A percentile compares a stretch with the other conserved stretches of the same genome.
These are phyloP conservation scores for Sterna hirundo DNA, from an alignment of 2,113 vertebrate genomes.

Conservation along the genomic window DNA sequence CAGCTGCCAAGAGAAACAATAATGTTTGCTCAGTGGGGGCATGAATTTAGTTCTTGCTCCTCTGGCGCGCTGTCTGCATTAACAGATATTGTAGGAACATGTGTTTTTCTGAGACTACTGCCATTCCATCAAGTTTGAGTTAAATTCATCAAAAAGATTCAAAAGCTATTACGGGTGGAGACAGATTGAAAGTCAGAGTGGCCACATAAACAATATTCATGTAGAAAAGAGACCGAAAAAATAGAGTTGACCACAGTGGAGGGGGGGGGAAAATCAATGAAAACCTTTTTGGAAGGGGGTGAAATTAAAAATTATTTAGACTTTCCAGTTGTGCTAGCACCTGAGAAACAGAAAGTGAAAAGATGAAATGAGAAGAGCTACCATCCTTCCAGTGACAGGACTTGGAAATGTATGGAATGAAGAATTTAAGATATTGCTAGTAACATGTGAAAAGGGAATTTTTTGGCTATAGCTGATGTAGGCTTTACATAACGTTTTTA, in stretches of 20 bases:
- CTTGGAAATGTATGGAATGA: background rate
- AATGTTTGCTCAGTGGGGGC: background rate
- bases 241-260: background rate
- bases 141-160: background rate
- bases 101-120: background rate
- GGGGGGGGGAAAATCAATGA: background rate
- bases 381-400: background rate
- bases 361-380: background rate
- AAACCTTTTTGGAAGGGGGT: background rate
- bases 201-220: background rate
- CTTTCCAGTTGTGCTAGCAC: background rate
- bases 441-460: background rate
- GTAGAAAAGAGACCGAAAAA: background rate
- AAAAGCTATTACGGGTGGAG: background rate
- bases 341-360: background rate
- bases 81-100: background rate
- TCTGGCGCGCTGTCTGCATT: background rate
- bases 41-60: background rate
- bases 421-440: background rate
- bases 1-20: constrained; percentile 23
- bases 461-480: background rate
- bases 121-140: background rate
- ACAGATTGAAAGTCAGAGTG: background rate
- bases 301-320: background rate
- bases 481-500: background rate